Conservation (phyloP, 2,113 vertebrate species). For the Crocuta crocuta region DNA sequence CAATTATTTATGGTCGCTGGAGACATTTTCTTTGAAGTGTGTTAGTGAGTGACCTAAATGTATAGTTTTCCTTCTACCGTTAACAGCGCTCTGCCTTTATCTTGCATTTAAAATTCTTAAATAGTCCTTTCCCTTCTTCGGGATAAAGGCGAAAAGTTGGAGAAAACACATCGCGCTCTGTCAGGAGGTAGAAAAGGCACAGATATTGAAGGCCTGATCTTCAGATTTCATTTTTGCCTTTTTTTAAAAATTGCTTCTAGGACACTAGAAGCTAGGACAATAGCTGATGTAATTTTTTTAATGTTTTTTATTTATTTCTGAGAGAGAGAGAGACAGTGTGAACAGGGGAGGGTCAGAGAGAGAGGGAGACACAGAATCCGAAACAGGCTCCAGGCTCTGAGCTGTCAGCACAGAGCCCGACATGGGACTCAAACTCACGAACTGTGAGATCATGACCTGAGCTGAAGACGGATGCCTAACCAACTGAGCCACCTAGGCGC, state of each 20-base stretch:
- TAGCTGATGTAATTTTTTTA: neutral
- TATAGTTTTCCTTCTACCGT: neutral
- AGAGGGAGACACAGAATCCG: too few relatives aligned
- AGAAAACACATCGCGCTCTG: neutral
- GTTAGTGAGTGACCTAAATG: constrained; percentile 71
- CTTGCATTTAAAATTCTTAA: neutral
- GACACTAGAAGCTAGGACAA: neutral
- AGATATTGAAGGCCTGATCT: neutral
- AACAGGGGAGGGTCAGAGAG: too few relatives aligned
- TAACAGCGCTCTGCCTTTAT: neutral
- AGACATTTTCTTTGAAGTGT: constrained; percentile 59
- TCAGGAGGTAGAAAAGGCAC: neutral
- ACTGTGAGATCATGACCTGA: too few relatives aligned
- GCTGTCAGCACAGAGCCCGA: too few relatives aligned
- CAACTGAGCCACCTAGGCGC: too few relatives aligned
- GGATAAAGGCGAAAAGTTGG: neutral
- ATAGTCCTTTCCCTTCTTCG: neutral
- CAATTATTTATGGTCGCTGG: constrained; percentile 78
- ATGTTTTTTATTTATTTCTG: too few relatives aligned
- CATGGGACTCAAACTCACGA: too few relatives aligned
- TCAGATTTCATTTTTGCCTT: neutral
- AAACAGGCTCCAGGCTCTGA: too few relatives aligned
- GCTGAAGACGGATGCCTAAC: too few relatives aligned
- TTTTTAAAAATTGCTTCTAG: neutral
- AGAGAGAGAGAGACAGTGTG: too few relatives aligned